A percentile compares a stretch with the other conserved stretches of the same genome.
These are phyloP conservation scores for Montipora sp. DNA, from an alignment of 64 coral and sea anemone species.

Conservation along the genomic window DNA sequence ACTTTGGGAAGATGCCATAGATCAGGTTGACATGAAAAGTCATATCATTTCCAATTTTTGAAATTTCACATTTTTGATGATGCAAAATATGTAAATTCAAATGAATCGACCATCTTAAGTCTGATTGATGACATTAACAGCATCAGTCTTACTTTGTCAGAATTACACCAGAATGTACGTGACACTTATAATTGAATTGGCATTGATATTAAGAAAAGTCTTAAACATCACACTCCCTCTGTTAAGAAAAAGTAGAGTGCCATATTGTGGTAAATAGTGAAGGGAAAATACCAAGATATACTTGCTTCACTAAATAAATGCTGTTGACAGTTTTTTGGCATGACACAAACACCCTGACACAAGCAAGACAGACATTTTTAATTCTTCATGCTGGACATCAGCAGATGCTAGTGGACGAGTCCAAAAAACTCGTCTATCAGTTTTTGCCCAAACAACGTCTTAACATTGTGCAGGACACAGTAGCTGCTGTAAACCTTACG, in stretches of 20 bases:
- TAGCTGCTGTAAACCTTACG: no score
- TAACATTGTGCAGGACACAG: no score
- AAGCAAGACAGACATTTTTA: background rate
- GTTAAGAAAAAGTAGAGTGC: no score
- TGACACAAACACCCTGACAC: background rate
- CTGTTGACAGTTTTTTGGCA: background rate
- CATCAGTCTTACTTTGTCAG: background rate
- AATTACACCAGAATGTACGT: background rate
- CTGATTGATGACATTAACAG: background rate
- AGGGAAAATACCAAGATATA: no score
- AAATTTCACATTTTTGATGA: background rate
- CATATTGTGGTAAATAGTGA: no score
- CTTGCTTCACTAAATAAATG: no score
- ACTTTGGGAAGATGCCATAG: no score
- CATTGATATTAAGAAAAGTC: no score
- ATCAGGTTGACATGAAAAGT: no score
- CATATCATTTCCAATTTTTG: background rate
- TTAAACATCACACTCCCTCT: no score
- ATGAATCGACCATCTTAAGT: background rate
- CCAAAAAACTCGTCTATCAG: background rate
- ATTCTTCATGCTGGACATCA: background rate
- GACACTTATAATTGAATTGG: no score
- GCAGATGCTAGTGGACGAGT: background rate
- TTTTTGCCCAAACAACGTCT: background rate
- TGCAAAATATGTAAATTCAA: no score